Conservation (phyloP, 2,797 vertebrate species). For the Florisuga fusca region DNA sequence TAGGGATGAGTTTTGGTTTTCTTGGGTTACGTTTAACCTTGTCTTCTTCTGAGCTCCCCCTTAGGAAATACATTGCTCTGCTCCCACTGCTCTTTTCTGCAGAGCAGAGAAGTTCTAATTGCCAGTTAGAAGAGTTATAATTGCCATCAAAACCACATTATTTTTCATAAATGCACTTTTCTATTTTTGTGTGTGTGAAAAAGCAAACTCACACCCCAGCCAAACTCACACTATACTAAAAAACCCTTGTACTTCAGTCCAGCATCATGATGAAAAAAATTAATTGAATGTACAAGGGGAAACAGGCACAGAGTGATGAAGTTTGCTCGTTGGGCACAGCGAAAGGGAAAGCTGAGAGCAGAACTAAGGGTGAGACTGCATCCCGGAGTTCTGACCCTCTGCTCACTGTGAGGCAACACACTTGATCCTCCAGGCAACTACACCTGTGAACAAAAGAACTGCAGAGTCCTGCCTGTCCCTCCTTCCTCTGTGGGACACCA, state of each 20-base stretch:
- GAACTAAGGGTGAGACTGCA: not conserved
- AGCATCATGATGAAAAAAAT: not conserved
- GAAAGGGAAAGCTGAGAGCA: not conserved
- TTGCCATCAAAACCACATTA: not conserved
- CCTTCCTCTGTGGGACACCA: not conserved
- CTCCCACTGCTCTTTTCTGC: not conserved
- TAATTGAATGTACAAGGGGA: not conserved
- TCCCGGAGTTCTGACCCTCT: no score
- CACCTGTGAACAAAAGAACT: no score
- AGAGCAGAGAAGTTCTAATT: not conserved
- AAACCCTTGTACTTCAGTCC: not conserved
- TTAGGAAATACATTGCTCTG: not conserved
- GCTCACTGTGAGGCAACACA: no score
- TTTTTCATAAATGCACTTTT: not conserved
- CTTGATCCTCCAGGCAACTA: no score
- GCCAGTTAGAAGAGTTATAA: not conserved
- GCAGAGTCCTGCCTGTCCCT: not conserved
- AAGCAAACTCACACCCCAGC: not conserved
- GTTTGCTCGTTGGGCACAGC: not conserved
- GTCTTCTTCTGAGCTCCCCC: not conserved
- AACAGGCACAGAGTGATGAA: accelerated
- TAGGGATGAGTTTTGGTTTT: not conserved
- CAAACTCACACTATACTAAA: not conserved
- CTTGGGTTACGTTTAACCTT: not conserved
- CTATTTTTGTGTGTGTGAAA: not conserved